A percentile compares a stretch with the other conserved stretches of the same genome.
These are phyloP conservation scores for Brachionus calyciflorus DNA, from an alignment of 1,140 invertebrate species.

Conservation along the genomic window DNA sequence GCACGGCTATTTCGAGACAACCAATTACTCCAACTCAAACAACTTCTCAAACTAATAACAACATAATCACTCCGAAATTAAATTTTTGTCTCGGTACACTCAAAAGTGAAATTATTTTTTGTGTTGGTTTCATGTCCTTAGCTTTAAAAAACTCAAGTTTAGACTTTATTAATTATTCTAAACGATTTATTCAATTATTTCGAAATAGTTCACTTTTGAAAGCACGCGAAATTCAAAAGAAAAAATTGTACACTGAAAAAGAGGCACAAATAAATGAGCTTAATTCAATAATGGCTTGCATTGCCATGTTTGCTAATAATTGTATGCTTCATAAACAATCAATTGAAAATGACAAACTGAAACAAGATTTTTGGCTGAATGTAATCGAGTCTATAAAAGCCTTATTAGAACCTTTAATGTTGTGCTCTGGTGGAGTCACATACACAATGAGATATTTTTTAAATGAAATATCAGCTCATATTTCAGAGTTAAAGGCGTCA, in stretches of 20 bases:
- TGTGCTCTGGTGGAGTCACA: constrained; percentile 14
- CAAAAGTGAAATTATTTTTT: constrained; percentile 39
- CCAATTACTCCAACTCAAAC: not conserved
- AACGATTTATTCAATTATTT: constrained; percentile 34
- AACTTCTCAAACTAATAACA: not conserved
- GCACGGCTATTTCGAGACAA: not conserved
- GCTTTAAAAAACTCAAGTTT: not conserved
- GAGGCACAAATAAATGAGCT: constrained; percentile 44
- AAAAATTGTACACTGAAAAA: not conserved
- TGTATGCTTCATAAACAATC: not conserved
- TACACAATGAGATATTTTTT: constrained; percentile 58
- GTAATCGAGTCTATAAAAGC: not conserved
- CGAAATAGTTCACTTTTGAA: not conserved
- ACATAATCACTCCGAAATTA: not conserved
- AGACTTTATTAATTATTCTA: not conserved
- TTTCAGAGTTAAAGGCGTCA: constrained; percentile 79
- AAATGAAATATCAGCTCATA: constrained; percentile 79
- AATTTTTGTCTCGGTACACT: constrained; percentile 9
- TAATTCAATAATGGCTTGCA: constrained; percentile 35
- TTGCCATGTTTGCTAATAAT: constrained; percentile 30
- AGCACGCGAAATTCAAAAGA: not conserved
- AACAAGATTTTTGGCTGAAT: constrained; percentile 10
- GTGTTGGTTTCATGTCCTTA: constrained; percentile 40
- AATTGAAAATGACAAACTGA: not conserved
- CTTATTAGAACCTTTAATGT: constrained; percentile 23